phyloP scores from a whole-genome alignment of 2,888 invertebrate genomes.

The Piscicola geometra region DNA sequence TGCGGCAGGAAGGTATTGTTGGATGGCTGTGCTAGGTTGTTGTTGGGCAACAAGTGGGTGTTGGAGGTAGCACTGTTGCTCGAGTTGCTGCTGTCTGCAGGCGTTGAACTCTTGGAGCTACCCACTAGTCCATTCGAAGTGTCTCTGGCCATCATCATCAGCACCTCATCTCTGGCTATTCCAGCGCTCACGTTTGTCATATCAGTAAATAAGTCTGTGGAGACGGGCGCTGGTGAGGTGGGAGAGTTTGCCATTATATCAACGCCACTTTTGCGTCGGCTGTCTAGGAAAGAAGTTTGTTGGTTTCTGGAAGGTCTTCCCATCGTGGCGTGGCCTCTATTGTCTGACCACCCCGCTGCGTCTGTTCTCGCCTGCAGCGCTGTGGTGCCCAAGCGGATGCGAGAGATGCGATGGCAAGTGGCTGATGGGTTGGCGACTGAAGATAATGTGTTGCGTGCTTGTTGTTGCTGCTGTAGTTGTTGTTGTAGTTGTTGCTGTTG shows the following conservation, averaged over 20 bases:
- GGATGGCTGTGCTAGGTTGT: neutral
- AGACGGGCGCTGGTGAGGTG: constrained; percentile 11
- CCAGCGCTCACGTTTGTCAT: neutral
- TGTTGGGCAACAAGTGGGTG: constrained; percentile 25
- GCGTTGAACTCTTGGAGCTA: constrained; percentile 27
- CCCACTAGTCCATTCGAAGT: neutral
- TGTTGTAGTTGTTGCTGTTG: constrained; percentile 6
- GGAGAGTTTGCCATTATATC: neutral
- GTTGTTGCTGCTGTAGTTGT: constrained; percentile 10
- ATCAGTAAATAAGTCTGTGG: neutral
- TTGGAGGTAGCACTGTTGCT: constrained; percentile 31
- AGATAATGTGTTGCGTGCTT: neutral
- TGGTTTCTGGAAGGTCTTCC: constrained; percentile 22
- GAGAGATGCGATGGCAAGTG: constrained; percentile 31
- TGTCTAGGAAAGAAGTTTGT: constrained; percentile 7
- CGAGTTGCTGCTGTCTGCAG: constrained; percentile 34
- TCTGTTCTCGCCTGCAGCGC: constrained; percentile 30
- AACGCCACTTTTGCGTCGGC: constrained; percentile 22
- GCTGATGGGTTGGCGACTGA: constrained; percentile 31
- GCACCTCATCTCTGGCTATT: neutral
- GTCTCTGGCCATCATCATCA: constrained; percentile 16
- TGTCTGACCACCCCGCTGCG: constrained; percentile 15
- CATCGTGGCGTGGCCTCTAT: constrained; percentile 33
- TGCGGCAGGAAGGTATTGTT: neutral
- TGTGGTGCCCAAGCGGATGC: constrained; percentile 35